These are phyloP conservation scores for Hapalemur alaotrensis DNA, from an alignment of 2,797 vertebrate genomes.

Conservation along the genomic window DNA sequence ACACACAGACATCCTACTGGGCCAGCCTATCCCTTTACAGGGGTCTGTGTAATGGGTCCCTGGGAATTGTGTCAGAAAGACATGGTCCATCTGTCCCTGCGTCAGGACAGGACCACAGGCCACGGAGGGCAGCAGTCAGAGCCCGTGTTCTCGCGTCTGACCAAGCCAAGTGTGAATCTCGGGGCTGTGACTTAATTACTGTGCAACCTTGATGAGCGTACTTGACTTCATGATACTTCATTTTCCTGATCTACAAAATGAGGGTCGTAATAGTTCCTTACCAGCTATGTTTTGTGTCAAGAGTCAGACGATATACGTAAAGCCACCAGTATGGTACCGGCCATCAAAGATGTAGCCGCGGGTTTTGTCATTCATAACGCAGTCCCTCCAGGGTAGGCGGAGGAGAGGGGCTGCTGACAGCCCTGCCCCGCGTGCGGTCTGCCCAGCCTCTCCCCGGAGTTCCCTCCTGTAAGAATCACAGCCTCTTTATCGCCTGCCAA, in stretches of 20 bases:
- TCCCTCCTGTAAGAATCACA: neutral
- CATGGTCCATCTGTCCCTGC: neutral
- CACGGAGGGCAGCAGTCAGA: neutral
- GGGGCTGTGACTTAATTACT: neutral
- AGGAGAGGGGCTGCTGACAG: neutral
- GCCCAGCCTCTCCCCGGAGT: fast-evolving
- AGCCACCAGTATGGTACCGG: neutral
- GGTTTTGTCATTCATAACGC: too few relatives aligned
- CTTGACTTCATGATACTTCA: neutral
- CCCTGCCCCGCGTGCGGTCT: fast-evolving
- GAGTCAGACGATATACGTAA: neutral
- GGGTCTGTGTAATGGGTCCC: neutral
- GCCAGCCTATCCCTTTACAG: neutral
- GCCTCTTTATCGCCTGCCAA: fast-evolving
- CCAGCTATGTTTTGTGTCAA: neutral
- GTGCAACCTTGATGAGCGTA: neutral
- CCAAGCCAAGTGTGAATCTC: neutral
- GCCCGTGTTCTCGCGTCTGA: neutral
- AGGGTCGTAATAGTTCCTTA: fast-evolving
- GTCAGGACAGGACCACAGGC: neutral
- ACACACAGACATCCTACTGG: neutral
- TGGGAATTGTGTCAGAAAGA: neutral
- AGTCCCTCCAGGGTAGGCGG: fast-evolving
- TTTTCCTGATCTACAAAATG: neutral
- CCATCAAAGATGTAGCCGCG: neutral